Conservation (phyloP, 2,113 vertebrate genomes). For the Tauraco erythrolophus region DNA sequence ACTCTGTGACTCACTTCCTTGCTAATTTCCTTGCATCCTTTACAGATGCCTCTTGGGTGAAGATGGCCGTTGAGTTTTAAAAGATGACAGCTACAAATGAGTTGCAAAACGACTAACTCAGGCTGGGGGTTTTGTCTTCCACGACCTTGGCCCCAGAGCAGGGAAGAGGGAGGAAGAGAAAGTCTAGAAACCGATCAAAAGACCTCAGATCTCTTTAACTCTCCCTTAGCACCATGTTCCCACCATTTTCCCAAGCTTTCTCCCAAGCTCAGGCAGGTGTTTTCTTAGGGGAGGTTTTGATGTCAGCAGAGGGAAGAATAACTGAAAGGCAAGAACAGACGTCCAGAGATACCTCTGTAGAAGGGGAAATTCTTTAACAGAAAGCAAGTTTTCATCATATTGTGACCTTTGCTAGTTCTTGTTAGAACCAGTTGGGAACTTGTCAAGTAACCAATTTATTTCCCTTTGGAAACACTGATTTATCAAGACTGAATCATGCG, state of each 20-base stretch:
- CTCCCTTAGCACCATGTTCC: background rate
- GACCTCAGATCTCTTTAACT: background rate
- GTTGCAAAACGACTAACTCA: background rate
- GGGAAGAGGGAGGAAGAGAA: background rate
- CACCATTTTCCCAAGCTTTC: accelerated
- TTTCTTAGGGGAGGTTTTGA: conserved; percentile 5
- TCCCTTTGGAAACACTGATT: background rate
- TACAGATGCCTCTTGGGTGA: background rate
- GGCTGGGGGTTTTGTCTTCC: background rate
- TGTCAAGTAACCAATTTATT: background rate
- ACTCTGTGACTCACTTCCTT: background rate
- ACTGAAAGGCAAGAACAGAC: background rate
- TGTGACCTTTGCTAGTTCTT: background rate
- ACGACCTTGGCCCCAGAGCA: background rate
- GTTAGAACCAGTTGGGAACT: background rate
- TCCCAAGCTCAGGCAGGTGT: background rate
- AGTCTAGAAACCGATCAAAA: background rate
- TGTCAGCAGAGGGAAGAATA: background rate
- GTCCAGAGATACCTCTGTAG: background rate
- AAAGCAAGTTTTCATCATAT: background rate
- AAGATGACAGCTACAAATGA: background rate
- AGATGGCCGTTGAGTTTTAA: background rate
- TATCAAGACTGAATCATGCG: background rate
- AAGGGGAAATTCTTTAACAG: background rate
- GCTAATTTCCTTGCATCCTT: background rate